These are phyloP conservation scores for Oenanthe melanoleuca DNA, from an alignment of 2,113 vertebrate species.

Conservation along the genomic window DNA sequence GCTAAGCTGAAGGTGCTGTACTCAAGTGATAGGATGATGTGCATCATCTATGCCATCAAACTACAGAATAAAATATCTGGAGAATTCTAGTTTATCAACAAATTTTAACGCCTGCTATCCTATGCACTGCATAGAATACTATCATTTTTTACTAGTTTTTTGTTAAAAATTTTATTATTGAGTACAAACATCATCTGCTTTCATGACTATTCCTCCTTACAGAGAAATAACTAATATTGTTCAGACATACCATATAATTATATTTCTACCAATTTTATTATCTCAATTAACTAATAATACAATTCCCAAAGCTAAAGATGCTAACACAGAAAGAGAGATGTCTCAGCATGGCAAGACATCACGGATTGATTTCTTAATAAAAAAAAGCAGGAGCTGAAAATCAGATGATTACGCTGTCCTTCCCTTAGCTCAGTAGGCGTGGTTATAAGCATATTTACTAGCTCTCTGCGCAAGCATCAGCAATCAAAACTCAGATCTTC, in stretches of 20 bases:
- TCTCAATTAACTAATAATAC: neutral
- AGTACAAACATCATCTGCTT: neutral
- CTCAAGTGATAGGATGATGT: neutral
- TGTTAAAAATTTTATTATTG: neutral
- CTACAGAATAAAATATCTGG: neutral
- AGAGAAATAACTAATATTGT: neutral
- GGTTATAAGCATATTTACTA: neutral
- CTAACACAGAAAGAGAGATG: neutral
- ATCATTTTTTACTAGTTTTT: neutral
- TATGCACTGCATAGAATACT: neutral
- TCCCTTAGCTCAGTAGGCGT: neutral
- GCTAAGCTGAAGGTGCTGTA: neutral
- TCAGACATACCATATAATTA: neutral
- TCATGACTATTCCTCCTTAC: neutral
- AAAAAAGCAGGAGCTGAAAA: neutral
- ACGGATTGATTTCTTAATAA: neutral
- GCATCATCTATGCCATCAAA: neutral
- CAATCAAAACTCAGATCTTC: neutral
- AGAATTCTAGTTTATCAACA: neutral
- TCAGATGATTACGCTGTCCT: rapidly evolving
- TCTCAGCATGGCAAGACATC: neutral
- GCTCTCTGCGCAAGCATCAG: neutral
- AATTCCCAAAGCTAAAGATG: neutral
- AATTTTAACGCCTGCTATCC: neutral
- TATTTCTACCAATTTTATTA: neutral